Evolutionary conservation across 2,888 invertebrate genomes (phyloP), one percentile per base, ranked within the genome.

Genomic region (Thecocarcelia acutangulata): DNA sequence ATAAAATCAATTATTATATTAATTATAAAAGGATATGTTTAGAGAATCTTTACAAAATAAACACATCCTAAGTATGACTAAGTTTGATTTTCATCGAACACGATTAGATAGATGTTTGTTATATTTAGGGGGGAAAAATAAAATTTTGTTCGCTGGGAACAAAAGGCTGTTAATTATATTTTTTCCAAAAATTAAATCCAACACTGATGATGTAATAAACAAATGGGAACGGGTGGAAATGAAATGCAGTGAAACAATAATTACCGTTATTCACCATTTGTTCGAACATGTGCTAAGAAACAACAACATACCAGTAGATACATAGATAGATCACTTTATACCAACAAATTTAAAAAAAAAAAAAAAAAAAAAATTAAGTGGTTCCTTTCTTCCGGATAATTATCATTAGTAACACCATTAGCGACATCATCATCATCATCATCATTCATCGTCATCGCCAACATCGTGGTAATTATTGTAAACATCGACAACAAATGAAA

Each of bases 361-460:
- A 28, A 3, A 3, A 56, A 64, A 58, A 37, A 4, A 50, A 17
- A 48, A 48, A 13, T 59, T 52, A 15, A 52, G 69, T 69, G 52
- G 63, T 70, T 70, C 64, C 82, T 64, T 74, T 77, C 77, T 61
- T 70, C 70, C 78, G 59, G 74, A 50, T 70, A 78, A 78, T 78
- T 69, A 78, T 78, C 70, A 82, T 82, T 70, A 66, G 56, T 28
- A 75, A 61, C 54, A 70, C 48, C 66, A 74, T 66, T 64, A 78
- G 37, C 48, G 69, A 19, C 70, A 64, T 40, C 58, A 56, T 46
- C 46, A 42, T 28, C 28, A 52, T 52, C 48, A 52, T 54, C 59
- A 66, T 70, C 54, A 70, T 48, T 54, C 59, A 66, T 70, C 54
- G 66, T 48, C 70, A 74, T 44, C 68, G 56, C 40, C 48, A 63